Conservation (phyloP, 92 coral and sea anemone species). For the Virgularia gustaviana region DNA sequence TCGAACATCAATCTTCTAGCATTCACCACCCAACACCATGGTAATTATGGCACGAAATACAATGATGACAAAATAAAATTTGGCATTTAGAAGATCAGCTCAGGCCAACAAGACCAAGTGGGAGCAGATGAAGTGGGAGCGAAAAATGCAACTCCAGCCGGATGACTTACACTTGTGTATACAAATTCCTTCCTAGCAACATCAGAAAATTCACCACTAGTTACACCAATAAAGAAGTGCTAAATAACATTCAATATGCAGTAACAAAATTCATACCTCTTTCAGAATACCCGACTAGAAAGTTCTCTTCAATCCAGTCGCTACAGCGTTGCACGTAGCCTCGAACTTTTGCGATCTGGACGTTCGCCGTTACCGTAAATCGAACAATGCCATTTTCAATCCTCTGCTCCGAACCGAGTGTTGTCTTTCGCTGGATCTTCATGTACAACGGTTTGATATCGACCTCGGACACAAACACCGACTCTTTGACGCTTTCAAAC, state of each 20-base stretch:
- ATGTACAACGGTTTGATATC: not conserved
- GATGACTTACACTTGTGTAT: too few relatives aligned
- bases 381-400: slow-evolving; percentile 21
- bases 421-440: slow-evolving; percentile 17
- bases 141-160: too few relatives aligned
- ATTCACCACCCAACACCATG: too few relatives aligned
- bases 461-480: not conserved
- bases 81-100: too few relatives aligned
- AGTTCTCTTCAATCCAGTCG: slow-evolving; percentile 4
- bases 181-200: too few relatives aligned
- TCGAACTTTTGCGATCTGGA: slow-evolving; percentile 43
- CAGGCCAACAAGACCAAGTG: too few relatives aligned
- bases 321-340: slow-evolving; percentile 45
- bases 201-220: too few relatives aligned
- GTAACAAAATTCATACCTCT: not conserved
- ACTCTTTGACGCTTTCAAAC: not conserved
- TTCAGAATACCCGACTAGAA: not conserved
- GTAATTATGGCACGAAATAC: too few relatives aligned
- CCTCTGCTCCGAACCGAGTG: slow-evolving; percentile 14
- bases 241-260: not conserved
- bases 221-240: not conserved
- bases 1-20: too few relatives aligned
- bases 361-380: not conserved
- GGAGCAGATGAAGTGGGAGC: too few relatives aligned
- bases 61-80: too few relatives aligned